Base-by-base conservation (phyloP, 2,113 vertebrate species). In the Mesitornis unicolor region DNA sequence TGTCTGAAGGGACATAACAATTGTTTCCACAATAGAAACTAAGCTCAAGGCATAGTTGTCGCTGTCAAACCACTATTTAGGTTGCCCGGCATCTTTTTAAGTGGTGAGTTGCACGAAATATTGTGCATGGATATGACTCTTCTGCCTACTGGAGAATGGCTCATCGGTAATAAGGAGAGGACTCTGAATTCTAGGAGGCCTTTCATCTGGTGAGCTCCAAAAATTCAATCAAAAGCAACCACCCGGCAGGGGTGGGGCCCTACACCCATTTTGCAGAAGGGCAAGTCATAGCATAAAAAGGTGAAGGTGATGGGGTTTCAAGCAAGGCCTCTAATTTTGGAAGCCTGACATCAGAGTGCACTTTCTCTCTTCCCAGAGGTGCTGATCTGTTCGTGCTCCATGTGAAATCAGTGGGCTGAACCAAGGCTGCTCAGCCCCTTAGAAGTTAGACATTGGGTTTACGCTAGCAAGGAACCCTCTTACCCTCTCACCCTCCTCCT, bases 131-230 rank as follows among this genome's bases (percentile, higher is more conserved):
- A 21, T 82, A 75, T 82, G 69, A 67, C 69, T 95, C 43, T n/a
- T n/a, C 51, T 71, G 76, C 79, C 54, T 53, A 22, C 18, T 13
- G 28, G 64, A 71, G 80, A 67, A 26, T 79, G 77, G 67, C 89
- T 71, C 92, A 67, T 40, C 1, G 0, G 47, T 85, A 60, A 76
- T 85, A 60, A 85, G 80, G 61, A 81, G 67, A 95, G 75, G 40
- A 74, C 91, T 95, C 50, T 0, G 4, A 61, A 43, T 64, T 93
- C 92, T 69, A n/a, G 76, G 19, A 51, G 68, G 76, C 56, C 74
- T 97, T 92, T 97, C 92, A 95, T 94, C 61, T 89, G 89, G 93
- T 56, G 84, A 88, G 93, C 93, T 74, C 89, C 71, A 56, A 50
- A 82, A 38, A 75, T 60, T 92, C 82, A 48, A 89, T 91, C 93